A percentile compares a stretch with the other conserved stretches of the same genome.
Conservation (phyloP, 1,140 invertebrate genomes). For the Drosophila sulfurigaster region DNA sequence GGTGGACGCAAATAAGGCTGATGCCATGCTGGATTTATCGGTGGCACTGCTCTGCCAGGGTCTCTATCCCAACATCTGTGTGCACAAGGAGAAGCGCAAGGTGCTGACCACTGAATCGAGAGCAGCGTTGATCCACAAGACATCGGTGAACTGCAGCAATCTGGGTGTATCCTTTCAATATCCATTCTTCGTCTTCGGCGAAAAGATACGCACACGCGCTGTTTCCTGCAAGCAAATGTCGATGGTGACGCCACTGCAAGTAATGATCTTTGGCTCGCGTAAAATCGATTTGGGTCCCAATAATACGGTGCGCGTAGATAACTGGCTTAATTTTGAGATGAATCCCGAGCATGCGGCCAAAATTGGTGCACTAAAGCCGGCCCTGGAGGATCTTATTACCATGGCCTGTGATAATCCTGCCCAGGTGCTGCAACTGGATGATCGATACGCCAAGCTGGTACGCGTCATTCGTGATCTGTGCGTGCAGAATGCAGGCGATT, state of each 20-base stretch:
- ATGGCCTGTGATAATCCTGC: slow-evolving; percentile 92
- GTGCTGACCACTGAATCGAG: slow-evolving; percentile 98
- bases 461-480: slow-evolving; percentile 89
- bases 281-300: slow-evolving; percentile 93
- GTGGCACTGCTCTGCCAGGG: slow-evolving; percentile 95
- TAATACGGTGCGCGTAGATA: slow-evolving; percentile 91
- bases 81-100: slow-evolving; percentile 97
- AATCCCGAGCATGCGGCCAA: slow-evolving; percentile 90
- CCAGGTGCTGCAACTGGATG: slow-evolving; percentile 86
- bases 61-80: slow-evolving; percentile 98
- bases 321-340: slow-evolving; percentile 97
- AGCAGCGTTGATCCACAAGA: slow-evolving; percentile 97
- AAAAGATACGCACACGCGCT: slow-evolving; percentile 98
- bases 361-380: slow-evolving; percentile 94
- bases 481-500: slow-evolving; percentile 90
- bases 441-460: slow-evolving; percentile 87
- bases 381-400: slow-evolving; percentile 94
- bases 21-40: slow-evolving; percentile 93
- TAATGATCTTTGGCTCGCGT: slow-evolving; percentile 95
- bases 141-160: slow-evolving; percentile 97
- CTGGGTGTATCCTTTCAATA: slow-evolving; percentile 94
- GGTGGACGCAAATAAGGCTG: slow-evolving; percentile 91
- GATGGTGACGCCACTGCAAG: slow-evolving; percentile 97
- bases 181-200: slow-evolving; percentile 98
- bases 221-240: slow-evolving; percentile 99